Conservation (phyloP, 53 echinoderm and acorn worm genomes). For the Astropecten irregularis region DNA sequence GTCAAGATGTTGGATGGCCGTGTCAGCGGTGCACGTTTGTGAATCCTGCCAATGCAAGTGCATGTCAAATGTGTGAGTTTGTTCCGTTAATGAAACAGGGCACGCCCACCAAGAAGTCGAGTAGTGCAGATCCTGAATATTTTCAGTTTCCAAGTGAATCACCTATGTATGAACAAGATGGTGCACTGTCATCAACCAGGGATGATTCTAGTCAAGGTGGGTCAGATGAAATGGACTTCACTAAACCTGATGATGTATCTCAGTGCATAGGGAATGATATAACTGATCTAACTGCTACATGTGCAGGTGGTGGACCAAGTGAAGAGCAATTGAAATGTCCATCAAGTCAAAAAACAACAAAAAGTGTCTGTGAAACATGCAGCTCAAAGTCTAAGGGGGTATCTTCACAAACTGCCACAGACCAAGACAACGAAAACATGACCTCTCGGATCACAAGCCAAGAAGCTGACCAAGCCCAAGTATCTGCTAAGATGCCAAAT, state of each 20-base stretch:
- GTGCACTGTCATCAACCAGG: not conserved
- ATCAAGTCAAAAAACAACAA: not conserved
- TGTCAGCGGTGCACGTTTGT: conserved; percentile 80
- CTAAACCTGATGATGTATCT: no score
- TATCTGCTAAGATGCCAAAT: not conserved
- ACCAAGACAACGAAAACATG: not conserved
- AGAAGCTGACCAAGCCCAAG: not conserved
- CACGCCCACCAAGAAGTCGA: not conserved
- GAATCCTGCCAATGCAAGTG: conserved; percentile 40
- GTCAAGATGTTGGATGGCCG: conserved; percentile 59
- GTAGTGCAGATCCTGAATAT: not conserved
- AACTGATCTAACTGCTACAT: not conserved
- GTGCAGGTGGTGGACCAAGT: no score
- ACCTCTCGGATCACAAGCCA: not conserved
- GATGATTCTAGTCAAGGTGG: not conserved
- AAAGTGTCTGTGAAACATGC: conserved; percentile 20
- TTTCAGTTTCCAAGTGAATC: conserved; percentile 35
- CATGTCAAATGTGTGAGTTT: conserved; percentile 77
- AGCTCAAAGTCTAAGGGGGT: not conserved
- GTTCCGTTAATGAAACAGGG: not conserved
- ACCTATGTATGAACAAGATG: not conserved
- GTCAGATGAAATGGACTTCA: not conserved
- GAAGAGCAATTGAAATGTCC: no score
- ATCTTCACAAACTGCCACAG: not conserved
- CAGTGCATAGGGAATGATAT: not conserved